Evolutionary conservation across 2,888 invertebrate genomes (phyloP).

Genomic region (Caenorhabditis imperialis): DNA sequence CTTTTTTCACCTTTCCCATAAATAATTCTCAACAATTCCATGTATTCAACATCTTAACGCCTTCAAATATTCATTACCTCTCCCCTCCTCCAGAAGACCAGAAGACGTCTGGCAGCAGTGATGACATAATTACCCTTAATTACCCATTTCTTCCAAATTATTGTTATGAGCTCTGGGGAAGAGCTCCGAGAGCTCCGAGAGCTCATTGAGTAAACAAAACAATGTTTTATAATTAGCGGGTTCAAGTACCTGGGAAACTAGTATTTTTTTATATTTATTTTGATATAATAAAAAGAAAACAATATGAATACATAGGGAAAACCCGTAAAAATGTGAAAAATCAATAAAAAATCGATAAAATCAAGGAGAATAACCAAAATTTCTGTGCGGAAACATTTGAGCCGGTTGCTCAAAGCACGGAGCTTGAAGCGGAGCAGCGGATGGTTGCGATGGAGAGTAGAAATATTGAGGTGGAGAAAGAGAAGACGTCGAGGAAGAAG

Average conservation of each 20-base stretch:
- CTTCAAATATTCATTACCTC: slow-evolving; percentile 26
- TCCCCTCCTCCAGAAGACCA: no score
- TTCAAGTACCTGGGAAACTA: no score
- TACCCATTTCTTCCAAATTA: slow-evolving; percentile 8
- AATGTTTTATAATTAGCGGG: neutral
- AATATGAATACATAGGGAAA: no score
- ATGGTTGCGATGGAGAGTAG: slow-evolving; percentile 36
- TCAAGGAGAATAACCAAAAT: slow-evolving; percentile 5
- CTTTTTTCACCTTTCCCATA: neutral
- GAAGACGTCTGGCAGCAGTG: slow-evolving; percentile 25
- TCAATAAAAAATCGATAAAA: neutral
- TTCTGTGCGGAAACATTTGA: neutral
- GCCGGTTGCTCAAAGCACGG: neutral
- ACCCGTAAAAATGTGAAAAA: neutral
- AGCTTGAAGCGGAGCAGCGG: slow-evolving; percentile 37
- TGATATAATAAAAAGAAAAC: no score
- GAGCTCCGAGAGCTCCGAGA: neutral
- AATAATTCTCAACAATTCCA: no score
- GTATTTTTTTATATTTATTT: no score
- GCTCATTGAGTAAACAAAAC: slow-evolving; percentile 2
- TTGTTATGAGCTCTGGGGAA: neutral
- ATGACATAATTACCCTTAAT: slow-evolving; percentile 34
- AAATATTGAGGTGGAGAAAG: slow-evolving; percentile 43
- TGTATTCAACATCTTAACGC: no score
- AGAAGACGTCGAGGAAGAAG: slow-evolving; percentile 10